Percentiles rank a stretch among this genome's conserved stretches.
Evolutionary conservation across 2,888 invertebrate species (phyloP).

Genomic region (Chrysolina haemoptera): DNA sequence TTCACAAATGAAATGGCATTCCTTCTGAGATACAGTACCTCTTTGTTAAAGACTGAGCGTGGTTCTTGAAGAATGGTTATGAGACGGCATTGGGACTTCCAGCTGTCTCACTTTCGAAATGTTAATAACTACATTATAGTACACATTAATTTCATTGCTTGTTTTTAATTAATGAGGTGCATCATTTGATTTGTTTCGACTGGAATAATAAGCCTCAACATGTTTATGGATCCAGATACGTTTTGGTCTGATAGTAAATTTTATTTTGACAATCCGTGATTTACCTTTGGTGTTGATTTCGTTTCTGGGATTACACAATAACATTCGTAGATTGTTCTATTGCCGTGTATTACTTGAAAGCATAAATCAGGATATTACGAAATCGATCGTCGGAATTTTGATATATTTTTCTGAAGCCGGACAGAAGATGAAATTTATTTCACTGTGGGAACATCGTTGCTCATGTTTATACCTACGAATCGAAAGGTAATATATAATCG

Average conservation of each 20-base stretch:
- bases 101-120: slow-evolving; percentile 11
- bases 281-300: background rate
- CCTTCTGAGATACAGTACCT: too few species aligned
- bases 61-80: background rate
- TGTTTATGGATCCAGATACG: background rate
- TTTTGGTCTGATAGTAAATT: slow-evolving; percentile 1
- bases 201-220: background rate
- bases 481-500: too few species aligned
- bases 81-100: background rate
- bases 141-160: slow-evolving; percentile 2
- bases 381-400: slow-evolving; percentile 2
- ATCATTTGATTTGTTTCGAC: slow-evolving; percentile 19
- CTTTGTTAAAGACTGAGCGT: too few species aligned
- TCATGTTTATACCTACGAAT: too few species aligned
- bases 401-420: background rate
- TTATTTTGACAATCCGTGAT: slow-evolving; percentile 5
- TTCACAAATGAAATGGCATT: too few species aligned
- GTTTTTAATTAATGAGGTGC: background rate
- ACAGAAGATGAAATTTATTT: background rate
- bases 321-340: background rate
- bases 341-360: background rate
- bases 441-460: too few species aligned
- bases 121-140: background rate
- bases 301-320: slow-evolving; percentile 11
- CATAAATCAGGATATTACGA: slow-evolving; percentile 10